Evolutionary conservation across 2,113 vertebrate genomes (phyloP).

Genomic region (Furnarius figulus): DNA sequence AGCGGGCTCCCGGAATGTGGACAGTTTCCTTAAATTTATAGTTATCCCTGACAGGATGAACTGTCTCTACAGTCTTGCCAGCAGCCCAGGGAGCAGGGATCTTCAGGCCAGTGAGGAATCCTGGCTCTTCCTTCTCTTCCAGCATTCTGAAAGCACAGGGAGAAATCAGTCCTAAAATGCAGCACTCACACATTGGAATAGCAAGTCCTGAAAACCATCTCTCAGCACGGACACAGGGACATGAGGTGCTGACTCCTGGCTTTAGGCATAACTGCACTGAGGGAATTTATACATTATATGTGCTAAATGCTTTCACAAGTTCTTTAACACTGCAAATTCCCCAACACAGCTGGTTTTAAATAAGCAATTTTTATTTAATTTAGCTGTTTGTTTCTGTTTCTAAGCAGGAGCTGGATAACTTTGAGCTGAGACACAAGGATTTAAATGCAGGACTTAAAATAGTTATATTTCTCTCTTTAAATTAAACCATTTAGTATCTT

Average conservation of each 20-base stretch:
- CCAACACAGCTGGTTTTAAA: neutral
- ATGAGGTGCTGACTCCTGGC: neutral
- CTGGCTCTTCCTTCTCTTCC: slow-evolving; percentile 95
- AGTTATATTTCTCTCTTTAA: neutral
- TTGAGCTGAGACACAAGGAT: neutral
- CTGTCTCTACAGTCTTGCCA: slow-evolving; percentile 96
- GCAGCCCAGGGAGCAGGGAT: slow-evolving; percentile 98
- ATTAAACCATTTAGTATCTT: neutral
- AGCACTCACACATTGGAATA: neutral
- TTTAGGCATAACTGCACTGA: neutral
- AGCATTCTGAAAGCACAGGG: slow-evolving; percentile 82
- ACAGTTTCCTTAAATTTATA: slow-evolving; percentile 99
- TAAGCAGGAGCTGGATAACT: neutral
- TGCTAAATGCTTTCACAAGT: neutral
- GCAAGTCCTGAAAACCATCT: neutral
- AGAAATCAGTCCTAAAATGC: neutral
- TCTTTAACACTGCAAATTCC: neutral
- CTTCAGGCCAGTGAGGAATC: slow-evolving; percentile 95
- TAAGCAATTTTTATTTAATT: neutral
- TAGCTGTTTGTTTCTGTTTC: neutral
- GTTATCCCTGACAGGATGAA: slow-evolving; percentile 97
- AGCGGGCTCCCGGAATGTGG: slow-evolving; percentile 96
- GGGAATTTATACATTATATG: neutral
- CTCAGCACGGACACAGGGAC: neutral
- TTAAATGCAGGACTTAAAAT: neutral